Conservation (phyloP, 2,888 invertebrate species). For the Sipunculus nudus region DNA sequence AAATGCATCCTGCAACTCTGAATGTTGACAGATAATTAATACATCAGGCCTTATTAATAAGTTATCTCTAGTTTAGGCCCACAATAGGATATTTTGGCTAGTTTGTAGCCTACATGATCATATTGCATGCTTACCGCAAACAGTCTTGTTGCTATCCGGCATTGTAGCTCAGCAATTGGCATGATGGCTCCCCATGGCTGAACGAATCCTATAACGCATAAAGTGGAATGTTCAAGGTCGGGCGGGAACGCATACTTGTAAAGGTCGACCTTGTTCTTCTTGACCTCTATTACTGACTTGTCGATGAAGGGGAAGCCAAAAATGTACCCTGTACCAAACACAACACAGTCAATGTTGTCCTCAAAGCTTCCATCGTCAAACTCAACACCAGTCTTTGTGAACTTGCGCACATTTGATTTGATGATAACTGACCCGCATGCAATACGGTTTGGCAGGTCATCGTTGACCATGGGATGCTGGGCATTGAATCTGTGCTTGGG, state of each 20-base stretch:
- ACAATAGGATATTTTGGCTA: too few relatives aligned
- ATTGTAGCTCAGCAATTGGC: constrained; percentile 68
- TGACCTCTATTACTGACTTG: constrained; percentile 48
- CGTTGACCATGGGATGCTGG: constrained; percentile 66
- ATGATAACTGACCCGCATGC: constrained; percentile 61
- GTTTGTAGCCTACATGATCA: too few relatives aligned
- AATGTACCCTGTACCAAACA: constrained; percentile 64
- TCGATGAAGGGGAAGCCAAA: constrained; percentile 67
- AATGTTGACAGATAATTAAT: too few relatives aligned
- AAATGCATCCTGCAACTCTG: too few relatives aligned
- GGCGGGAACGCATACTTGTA: constrained; percentile 66
- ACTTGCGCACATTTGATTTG: constrained; percentile 51
- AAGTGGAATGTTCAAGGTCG: constrained; percentile 52
- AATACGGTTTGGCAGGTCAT: constrained; percentile 65
- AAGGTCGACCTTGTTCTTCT: constrained; percentile 55
- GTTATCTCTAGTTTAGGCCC: too few relatives aligned
- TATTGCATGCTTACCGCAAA: too few relatives aligned
- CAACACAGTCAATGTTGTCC: constrained; percentile 57
- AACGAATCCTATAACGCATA: constrained; percentile 66
- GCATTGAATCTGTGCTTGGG: constrained; percentile 55
- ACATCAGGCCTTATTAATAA: too few relatives aligned
- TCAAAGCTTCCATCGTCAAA: constrained; percentile 55
- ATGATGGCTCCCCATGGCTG: constrained; percentile 68
- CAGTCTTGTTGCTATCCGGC: constrained; percentile 64
- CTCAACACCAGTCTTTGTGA: constrained; percentile 52